Base-by-base conservation (phyloP, 2,888 invertebrate genomes). In the Caenorhabditis parvicauda region DNA sequence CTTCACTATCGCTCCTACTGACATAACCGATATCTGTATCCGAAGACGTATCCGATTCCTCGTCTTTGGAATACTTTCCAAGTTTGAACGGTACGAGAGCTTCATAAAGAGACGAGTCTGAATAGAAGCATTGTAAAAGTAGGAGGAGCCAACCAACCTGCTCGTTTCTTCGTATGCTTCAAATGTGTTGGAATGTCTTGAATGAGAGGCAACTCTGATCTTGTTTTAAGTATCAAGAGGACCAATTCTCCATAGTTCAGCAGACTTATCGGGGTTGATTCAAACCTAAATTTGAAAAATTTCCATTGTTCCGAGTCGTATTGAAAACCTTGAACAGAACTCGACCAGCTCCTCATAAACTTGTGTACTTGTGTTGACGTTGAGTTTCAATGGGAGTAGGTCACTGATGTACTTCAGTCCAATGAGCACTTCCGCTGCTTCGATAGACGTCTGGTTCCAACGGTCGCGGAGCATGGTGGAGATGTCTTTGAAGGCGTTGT, bases 21-120 rank as follows among this genome's bases (percentile, higher is more conserved):
- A 60, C 72, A 50, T 72, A 72, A 37, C 72, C 72, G 17, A 64
- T 62, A 37, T 72, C 72, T 0, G 67, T 60, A 24, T 69, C 69
- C 12, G 64, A 59, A 22, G 63, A 61, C 14, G 59, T 62, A 32
- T 47, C 22, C 12, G 47, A 47, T n/a, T 70, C 64, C 38, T 45
- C 25, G 27, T 60, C 55, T 38, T 59, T 58, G 35, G 54, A 55
- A 29, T 67, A 63, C 25, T 66, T 66, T 29, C 54, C 63, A 32
- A 59, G 53, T 19, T 55, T 60, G 59, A 66, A 66, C 17, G 54
- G 61, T 1, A 60, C 57, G 17, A 66, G 39, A 12, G 58, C 49
- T n/a, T 59, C 61, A 35, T 62, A 66, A 6, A 66, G 44, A 9
- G 51, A 39, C 9, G 62, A 54, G 29, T 50, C 59, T 3, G 53